Conservation (phyloP, 2,797 vertebrate genomes). For the Delichon dasypus region DNA sequence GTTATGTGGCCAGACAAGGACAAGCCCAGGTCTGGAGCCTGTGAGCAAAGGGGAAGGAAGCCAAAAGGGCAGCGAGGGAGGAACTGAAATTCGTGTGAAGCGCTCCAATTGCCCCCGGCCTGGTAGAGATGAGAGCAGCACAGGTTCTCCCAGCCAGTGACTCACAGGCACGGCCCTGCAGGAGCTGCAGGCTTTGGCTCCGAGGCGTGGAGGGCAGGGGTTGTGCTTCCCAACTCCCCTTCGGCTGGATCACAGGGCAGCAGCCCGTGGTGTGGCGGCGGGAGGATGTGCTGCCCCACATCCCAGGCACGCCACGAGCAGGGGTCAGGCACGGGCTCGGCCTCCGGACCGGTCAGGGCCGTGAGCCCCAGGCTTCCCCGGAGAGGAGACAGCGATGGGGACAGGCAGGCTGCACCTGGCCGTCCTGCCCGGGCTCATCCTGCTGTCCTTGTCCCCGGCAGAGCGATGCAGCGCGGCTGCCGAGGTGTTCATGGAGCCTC, state of each 20-base stretch:
- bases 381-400: background rate
- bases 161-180: background rate
- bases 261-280: background rate
- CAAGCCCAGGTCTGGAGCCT: background rate
- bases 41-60: conserved; percentile 52
- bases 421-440: background rate
- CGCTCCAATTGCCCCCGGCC: conserved; percentile 1
- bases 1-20: background rate
- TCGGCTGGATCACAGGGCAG: background rate
- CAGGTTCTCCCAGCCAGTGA: conserved; percentile 39
- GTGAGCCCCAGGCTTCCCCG: background rate
- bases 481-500: background rate
- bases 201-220: background rate
- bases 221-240: background rate
- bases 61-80: conserved; percentile 33
- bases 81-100: background rate
- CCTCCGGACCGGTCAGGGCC: background rate
- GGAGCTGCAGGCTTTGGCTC: conserved; percentile 9
- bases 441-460: conserved; percentile 46
- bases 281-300: conserved; percentile 52
- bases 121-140: background rate
- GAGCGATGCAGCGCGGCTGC: background rate
- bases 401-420: background rate
- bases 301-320: background rate
- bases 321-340: background rate